Base-by-base conservation (phyloP, 2,888 invertebrate species). In the Andrena chrysosceles region DNA sequence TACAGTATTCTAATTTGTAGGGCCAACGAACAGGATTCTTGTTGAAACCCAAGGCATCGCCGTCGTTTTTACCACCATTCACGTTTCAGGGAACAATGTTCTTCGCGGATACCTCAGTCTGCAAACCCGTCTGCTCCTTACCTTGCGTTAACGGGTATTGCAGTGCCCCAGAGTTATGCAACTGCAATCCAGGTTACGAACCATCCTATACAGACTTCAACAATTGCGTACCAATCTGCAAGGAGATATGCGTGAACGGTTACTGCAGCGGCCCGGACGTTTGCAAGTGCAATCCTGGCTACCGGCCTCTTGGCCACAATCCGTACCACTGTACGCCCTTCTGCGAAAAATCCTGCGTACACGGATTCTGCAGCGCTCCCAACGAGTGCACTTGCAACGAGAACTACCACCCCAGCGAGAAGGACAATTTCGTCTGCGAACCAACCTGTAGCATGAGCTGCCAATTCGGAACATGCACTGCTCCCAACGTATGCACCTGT, bases 291-390 rank as follows among this genome's bases (percentile, higher is more conserved):
- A 90, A 93, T 13, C 2, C 10, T 2, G 74, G 74, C 10, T 82
- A 94, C 84, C 87, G 89, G 0, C 93, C 93, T 62, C 85, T 79
- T 26, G 74, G 79, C 3, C 23, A 70, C 2, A 88, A 13, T 90
- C 94, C 95, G 10, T n/a, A 42, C n/a, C 7, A 10, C 1, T 73
- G 72, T n/a, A 1, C 4, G 2, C 72, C 69, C 96, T 96, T 95
- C 85, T 97, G 97, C 87, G 95, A 95, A 0, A 95, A 95, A 26
- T 96, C 96, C 1, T 97, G 97, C 87, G 10, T 2, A 10, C 10
- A 84, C 59, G 89, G 88, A 2, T 42, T 0, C 13, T 90, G 90
- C 68, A 52, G 33, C 1, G 76, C 71, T 0, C 89, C 90, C 0
- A 52, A 86, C 20, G n/a, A 31, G 0, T 90, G 90, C 26, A 67